Evolutionary conservation across 1,140 invertebrate species (phyloP), one percentile per base, ranked within the genome.

Genomic region (Aphidius gifuensis): DNA sequence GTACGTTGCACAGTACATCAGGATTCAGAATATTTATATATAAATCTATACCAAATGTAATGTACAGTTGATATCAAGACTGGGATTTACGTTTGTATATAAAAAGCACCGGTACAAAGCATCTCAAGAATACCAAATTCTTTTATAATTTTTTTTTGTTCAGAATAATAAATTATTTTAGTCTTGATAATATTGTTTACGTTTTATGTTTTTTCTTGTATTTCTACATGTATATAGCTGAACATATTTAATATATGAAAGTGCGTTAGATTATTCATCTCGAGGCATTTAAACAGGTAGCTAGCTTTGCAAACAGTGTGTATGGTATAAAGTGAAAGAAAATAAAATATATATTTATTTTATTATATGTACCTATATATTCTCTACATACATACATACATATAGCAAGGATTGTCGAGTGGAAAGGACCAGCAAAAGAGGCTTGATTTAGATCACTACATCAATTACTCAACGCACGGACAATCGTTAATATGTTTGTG

Each of bases 51-150:
- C 23, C 2, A 32, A 32, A 32, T 32, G 2, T 32, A 32, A 32
- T 32, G 23, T 32, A 32, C 23, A 32, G 23, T 4, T 32, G 23
- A 32, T 32, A 32, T 5, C 50, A 53, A 32, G 23, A 53, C 50
- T 53, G n/a, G 44, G 42, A n/a, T 56, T 40, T 47, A 32, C 16
- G 16, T 16, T 16, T 16, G 16, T n/a, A 47, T 55, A 48, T 68
- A 57, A 64, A 72, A 72, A 74, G 66, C 53, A 39, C 48, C 49
- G 68, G 56, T 56, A 65, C 69, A 69, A 69, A 68, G n/a, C 45
- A 59, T 64, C 55, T 46, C 11, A 56, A 48, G n/a, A 58, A 44
- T 32, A 32, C 23, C 23, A 32, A 32, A 32, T 32, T 32, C 23
- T 57, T 50, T 62, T 9, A 16, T 40, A 16, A 47, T 47, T n/a